Percentiles rank a stretch among this genome's conserved stretches.
Conservation (phyloP, 35 echinoderm and acorn worm species). For the Stichopus chloronotus region DNA sequence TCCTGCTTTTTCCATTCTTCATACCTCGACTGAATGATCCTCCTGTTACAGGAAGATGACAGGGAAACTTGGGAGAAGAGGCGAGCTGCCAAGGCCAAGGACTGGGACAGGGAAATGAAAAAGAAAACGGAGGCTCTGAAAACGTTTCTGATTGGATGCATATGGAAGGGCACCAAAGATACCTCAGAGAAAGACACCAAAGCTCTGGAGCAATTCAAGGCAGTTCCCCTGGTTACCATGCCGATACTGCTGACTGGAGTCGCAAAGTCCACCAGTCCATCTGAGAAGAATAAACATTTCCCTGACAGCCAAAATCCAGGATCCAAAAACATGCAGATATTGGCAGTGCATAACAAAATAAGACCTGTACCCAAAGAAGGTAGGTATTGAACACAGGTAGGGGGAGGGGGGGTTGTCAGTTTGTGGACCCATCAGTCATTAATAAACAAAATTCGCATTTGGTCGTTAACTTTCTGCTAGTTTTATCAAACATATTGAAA, state of each 20-base stretch:
- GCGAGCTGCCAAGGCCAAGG: slow-evolving; percentile 82
- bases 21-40: too few species aligned
- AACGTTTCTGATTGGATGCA: slow-evolving; percentile 71
- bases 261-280: background rate
- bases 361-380: slow-evolving; percentile 82
- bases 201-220: slow-evolving; percentile 65
- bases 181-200: slow-evolving; percentile 29
- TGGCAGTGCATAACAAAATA: slow-evolving; percentile 63
- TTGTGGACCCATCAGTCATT: too few species aligned
- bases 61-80: slow-evolving; percentile 70
- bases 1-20: background rate
- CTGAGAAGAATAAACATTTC: background rate
- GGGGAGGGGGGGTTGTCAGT: too few species aligned
- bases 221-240: slow-evolving; percentile 59
- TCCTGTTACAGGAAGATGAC: slow-evolving; percentile 61
- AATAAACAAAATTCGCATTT: too few species aligned
- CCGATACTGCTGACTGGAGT: slow-evolving; percentile 65
- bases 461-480: too few species aligned
- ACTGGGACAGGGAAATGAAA: slow-evolving; percentile 91
- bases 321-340: slow-evolving; percentile 10
- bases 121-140: slow-evolving; percentile 73
- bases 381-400: slow-evolving; percentile 1
- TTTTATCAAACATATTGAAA: too few species aligned
- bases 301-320: background rate
- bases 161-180: slow-evolving; percentile 56